A percentile compares a stretch with the other conserved stretches of the same genome.
These are phyloP conservation scores for Galaxea fascicularis DNA, from an alignment of 92 coral and sea anemone genomes.

Conservation along the genomic window DNA sequence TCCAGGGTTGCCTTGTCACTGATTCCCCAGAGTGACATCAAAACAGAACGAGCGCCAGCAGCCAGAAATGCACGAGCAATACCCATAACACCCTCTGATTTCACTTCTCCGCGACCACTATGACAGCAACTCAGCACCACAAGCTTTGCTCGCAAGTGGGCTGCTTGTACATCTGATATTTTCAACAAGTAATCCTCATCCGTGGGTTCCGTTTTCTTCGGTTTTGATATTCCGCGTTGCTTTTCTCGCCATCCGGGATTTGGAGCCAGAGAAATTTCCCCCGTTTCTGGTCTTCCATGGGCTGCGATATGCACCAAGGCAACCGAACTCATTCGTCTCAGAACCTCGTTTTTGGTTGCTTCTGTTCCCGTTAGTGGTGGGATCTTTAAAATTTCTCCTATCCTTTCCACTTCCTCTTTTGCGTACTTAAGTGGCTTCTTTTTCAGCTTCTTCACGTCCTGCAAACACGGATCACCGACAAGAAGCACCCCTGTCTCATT, in stretches of 20 bases:
- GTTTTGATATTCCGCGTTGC: not conserved
- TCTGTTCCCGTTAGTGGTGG: not conserved
- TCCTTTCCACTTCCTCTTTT: not conserved
- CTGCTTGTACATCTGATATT: constrained; percentile 8
- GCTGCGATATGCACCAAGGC: not conserved
- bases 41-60: constrained; percentile 47
- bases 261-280: not conserved
- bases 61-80: constrained; percentile 32
- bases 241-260: not conserved
- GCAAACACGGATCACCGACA: not conserved
- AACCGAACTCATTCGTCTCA: not conserved
- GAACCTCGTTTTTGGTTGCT: not conserved
- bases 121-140: constrained; percentile 28
- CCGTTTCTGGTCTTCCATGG: not conserved
- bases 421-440: not conserved
- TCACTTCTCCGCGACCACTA: constrained; percentile 22
- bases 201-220: not conserved
- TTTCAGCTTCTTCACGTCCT: not conserved
- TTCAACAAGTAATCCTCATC: constrained; percentile 1
- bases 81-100: constrained; percentile 36
- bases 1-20: constrained; percentile 11
- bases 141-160: constrained; percentile 18
- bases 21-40: constrained; percentile 25
- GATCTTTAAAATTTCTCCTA: not conserved
- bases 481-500: not conserved